Base-by-base conservation (phyloP, 2,797 vertebrate species). In the Karalla daura region DNA sequence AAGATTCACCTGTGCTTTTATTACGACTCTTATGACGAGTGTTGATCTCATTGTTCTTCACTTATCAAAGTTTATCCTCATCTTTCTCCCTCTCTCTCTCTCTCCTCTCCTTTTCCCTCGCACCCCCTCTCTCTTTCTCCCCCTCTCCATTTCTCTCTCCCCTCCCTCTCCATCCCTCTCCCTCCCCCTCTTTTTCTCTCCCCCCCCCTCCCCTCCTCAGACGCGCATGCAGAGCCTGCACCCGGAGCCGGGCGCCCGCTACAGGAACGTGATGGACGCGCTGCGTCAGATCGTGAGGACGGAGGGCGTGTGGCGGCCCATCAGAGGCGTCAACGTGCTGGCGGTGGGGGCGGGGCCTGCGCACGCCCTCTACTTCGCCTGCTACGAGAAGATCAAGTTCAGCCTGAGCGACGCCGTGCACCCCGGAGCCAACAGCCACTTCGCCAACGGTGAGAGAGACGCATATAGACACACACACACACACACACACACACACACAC, bases 331-430 rank as follows among this genome's bases (percentile, higher is more conserved):
- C 81, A 99, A 98, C 67, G 93, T 96, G 83, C 95, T 96, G 21
- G 97, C 97, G 11, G 94, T 96, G 43, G 96, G 97, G 62, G 97
- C 97, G 0, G 97, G 96, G 27, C 97, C 97, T 3, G 97, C 97
- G 18, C 97, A 99, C 15, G 97, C 97, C 2, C 94, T 98, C 55
- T 99, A 99, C 94, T 99, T 99, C 44, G 96, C 96, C 88, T 97
- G 96, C 92, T 98, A 98, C 36, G 97, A 99, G 93, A 98, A 96
- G 91, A 94, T 99, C 89, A 99, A 98, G 95, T 97, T 98, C 90
- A 94, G 93, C 54, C 89, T 98, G 84, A 95, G 95, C 55, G 94
- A 96, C 54, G 87, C 95, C 58, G 94, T 98, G 88, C 95, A 96
- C 74, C 96, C 96, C 4, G 97, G 97, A 79, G 92, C 95, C 78